Conservation (phyloP, 2,888 invertebrate genomes). For the Mechanitis messenoides region DNA sequence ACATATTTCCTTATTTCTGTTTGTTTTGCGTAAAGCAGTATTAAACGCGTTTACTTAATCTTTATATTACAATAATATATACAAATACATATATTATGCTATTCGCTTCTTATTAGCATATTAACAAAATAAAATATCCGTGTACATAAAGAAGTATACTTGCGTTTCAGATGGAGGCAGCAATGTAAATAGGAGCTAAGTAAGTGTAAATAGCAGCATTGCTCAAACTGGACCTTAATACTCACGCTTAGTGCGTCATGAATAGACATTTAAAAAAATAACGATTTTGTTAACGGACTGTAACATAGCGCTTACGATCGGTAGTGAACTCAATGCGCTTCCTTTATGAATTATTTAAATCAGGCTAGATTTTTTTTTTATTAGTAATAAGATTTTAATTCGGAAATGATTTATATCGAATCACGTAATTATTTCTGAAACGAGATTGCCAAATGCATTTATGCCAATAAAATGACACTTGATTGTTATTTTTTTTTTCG, state of each 20-base stretch:
- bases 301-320: not conserved
- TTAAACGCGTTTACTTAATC: not conserved
- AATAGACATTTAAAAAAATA: constrained; percentile 6
- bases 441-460: constrained; percentile 25
- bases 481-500: not conserved
- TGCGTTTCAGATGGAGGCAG: constrained; percentile 28
- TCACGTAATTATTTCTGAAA: constrained; percentile 10
- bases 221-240: constrained; percentile 31
- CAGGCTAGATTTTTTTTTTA: constrained; percentile 2
- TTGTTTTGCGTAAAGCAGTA: not conserved
- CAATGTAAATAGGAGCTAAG: constrained; percentile 29
- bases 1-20: not conserved
- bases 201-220: constrained; percentile 27
- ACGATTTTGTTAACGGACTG: constrained; percentile 7
- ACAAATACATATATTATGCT: not conserved
- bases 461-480: constrained; percentile 22
- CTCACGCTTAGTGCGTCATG: constrained; percentile 25
- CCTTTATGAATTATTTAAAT: constrained; percentile 1
- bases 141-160: not conserved
- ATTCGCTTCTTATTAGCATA: not conserved
- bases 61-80: too few relatives aligned
- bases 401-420: constrained; percentile 2
- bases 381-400: constrained; percentile 3
- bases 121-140: not conserved
- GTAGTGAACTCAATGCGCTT: not conserved